A percentile compares a stretch with the other conserved stretches of the same genome.
phyloP scores from a whole-genome alignment of 2,888 invertebrate species.

The Nowickia ferox region DNA sequence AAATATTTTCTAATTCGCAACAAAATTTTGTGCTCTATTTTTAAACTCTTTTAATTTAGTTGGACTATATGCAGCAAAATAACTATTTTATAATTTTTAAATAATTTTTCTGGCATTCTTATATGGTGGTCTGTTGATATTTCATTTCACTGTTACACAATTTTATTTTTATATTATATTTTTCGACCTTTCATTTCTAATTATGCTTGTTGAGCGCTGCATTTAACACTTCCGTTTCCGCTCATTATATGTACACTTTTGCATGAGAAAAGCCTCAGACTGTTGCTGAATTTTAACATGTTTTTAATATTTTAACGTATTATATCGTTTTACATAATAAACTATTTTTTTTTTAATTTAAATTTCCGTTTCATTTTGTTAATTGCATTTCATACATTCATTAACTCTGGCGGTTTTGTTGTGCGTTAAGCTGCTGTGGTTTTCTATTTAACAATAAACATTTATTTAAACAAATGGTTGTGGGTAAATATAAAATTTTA shows the following conservation, averaged over 20 bases:
- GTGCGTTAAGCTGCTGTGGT: constrained; percentile 23
- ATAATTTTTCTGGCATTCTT: constrained; percentile 12
- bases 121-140: constrained; percentile 17
- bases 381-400: constrained; percentile 59
- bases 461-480: no score
- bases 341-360: constrained; percentile 43
- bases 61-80: background rate
- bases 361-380: constrained; percentile 56
- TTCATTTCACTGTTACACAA: constrained; percentile 26
- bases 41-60: background rate
- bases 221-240: constrained; percentile 65
- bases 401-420: constrained; percentile 44
- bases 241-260: constrained; percentile 39
- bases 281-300: constrained; percentile 11
- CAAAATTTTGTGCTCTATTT: background rate
- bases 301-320: constrained; percentile 14
- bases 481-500: no score
- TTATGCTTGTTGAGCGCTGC: constrained; percentile 60
- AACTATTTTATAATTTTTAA: background rate
- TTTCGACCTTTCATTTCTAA: constrained; percentile 25
- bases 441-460: constrained; percentile 28
- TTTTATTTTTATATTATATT: constrained; percentile 1
- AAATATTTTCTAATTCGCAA: background rate
- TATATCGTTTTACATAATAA: constrained; percentile 37
- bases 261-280: constrained; percentile 9